Evolutionary conservation across 1,140 invertebrate genomes (phyloP), one percentile per base, ranked within the genome.

Genomic region (Drosophila oshimai): DNA sequence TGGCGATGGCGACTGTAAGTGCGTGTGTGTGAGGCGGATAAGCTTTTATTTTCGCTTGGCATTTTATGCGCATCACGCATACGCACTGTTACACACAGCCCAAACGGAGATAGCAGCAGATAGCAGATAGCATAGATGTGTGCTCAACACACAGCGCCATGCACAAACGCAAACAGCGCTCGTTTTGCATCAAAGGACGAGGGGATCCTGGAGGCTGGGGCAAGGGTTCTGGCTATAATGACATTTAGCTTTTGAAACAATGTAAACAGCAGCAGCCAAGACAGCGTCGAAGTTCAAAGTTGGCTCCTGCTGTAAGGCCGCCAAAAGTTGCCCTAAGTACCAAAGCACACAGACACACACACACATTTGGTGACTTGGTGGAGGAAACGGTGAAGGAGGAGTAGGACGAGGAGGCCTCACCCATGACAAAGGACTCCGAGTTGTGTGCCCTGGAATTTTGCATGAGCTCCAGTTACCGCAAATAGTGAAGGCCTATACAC

Each of bases 51-150:
- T 86, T 87, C 77, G 76, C 76, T 47, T 87, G 81, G 81, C 76
- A 81, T 87, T 87, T 87, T 87, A 87, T 87, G 81, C 81, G 83
- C 81, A 81, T 81, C 81, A 86, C 80, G 81, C 76, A 87, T 87
- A 86, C 76, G 80, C 80, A 86, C 76, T 73, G 76, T 80, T 75
- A 87, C 80, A 87, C 80, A 74, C 70, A 39, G 49, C 36, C 47
- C 49, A 5, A 28, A 36, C 13, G 18, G 54, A 74, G 74, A 77
- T 72, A 42, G 36, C 54, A 51, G 50, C 53, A 79, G 65, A 80
- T 65, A 65, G 41, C 26, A 47, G 50, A 60, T 37, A 41, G 57
- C 57, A 60, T 72, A 80, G 75, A 74, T 75, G 65, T 65, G 80
- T 79, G 10, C 58, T 58, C 57, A 61, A 45, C 55, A 39, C 46